Percentiles rank a stretch among this genome's conserved stretches.
phyloP scores from a whole-genome alignment of 2,113 vertebrate species.

The Odocoileus hemionus region DNA sequence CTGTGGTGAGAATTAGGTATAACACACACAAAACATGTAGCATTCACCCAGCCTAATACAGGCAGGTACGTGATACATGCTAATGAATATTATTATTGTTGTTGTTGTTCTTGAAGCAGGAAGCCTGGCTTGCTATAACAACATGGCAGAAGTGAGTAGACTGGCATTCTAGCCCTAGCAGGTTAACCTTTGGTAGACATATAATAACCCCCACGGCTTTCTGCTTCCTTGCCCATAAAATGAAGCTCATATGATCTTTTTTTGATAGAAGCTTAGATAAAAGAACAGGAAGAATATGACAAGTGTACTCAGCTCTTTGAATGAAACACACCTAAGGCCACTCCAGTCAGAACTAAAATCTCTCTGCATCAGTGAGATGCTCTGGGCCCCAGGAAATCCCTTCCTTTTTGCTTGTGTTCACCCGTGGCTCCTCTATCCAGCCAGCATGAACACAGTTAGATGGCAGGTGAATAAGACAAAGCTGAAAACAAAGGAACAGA shows the following conservation, averaged over 20 bases:
- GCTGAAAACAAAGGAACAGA: neutral
- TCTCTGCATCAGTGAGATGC: neutral
- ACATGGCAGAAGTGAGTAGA: neutral
- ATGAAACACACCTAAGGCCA: neutral
- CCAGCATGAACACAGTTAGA: neutral
- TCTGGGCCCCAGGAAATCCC: neutral
- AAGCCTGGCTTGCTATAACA: neutral
- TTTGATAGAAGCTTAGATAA: neutral
- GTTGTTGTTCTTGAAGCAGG: neutral
- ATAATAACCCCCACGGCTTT: neutral
- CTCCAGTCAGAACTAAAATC: neutral
- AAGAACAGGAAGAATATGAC: neutral
- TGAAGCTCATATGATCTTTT: neutral
- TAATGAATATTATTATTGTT: neutral
- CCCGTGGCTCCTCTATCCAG: rapidly evolving
- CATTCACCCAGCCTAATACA: neutral
- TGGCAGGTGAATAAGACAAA: neutral
- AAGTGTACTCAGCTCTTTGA: neutral
- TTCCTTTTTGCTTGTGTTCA: neutral
- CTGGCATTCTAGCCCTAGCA: neutral
- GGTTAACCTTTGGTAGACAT: neutral
- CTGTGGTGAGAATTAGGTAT: neutral
- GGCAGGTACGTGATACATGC: neutral
- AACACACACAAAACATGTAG: neutral
- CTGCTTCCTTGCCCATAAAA: neutral